phyloP scores from a whole-genome alignment of 64 coral and sea anemone genomes.

The Montipora cactus region DNA sequence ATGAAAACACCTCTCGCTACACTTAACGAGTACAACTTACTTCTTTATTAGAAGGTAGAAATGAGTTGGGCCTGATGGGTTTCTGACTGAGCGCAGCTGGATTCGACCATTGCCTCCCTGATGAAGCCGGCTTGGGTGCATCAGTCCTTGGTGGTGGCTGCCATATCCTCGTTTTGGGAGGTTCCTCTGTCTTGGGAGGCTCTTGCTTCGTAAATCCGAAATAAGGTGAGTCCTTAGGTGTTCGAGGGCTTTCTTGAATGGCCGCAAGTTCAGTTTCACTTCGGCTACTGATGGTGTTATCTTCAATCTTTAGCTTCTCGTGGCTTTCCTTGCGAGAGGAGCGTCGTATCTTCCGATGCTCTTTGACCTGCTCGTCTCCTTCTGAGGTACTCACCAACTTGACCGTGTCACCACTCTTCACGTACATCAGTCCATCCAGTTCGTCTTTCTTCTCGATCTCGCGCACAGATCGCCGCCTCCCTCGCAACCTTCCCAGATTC shows the following conservation, averaged over 20 bases:
- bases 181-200: neutral
- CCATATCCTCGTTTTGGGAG: conserved; percentile 26
- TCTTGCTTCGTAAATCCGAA: neutral
- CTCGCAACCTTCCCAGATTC: conserved; percentile 79
- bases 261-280: conserved; percentile 57
- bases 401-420: conserved; percentile 84
- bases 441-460: conserved; percentile 91
- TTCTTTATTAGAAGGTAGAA: conserved; percentile 58
- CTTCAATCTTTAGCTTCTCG: conserved; percentile 65
- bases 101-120: conserved; percentile 40
- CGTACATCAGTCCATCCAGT: conserved; percentile 92
- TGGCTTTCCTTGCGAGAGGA: conserved; percentile 81
- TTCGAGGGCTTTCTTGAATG: conserved; percentile 54
- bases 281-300: conserved; percentile 7
- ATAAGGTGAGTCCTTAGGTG: neutral
- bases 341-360: conserved; percentile 80
- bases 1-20: too few relatives aligned
- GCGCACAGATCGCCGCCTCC: conserved; percentile 82
- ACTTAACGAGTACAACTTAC: conserved; percentile 23
- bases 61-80: conserved; percentile 49
- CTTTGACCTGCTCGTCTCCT: conserved; percentile 87
- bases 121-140: neutral
- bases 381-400: conserved; percentile 91
- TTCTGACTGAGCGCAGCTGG: neutral
- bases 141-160: conserved; percentile 21